A percentile compares a stretch with the other conserved stretches of the same genome.
Conservation (phyloP, 2,797 vertebrate genomes). For the Poeciliopsis presidionis region DNA sequence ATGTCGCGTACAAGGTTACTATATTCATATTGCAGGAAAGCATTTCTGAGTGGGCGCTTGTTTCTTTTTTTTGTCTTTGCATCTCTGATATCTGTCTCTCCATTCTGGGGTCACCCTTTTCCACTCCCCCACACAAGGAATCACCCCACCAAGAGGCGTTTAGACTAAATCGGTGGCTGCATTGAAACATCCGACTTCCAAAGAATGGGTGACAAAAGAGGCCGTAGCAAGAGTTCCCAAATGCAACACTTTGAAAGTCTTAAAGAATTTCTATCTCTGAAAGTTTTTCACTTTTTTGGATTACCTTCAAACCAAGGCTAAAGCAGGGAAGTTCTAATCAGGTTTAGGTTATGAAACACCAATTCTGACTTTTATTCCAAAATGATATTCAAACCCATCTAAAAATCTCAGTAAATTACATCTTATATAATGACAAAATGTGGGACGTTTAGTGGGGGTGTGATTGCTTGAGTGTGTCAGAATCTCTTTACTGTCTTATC, state of each 20-base stretch:
- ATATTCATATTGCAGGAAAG: slow-evolving; percentile 60
- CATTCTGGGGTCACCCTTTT: slow-evolving; percentile 81
- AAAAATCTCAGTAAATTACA: not conserved
- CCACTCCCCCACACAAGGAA: slow-evolving; percentile 74
- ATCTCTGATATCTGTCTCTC: slow-evolving; percentile 59
- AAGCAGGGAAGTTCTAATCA: too few species aligned
- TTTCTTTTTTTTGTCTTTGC: slow-evolving; percentile 25
- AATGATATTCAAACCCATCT: not conserved
- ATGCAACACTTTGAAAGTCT: slow-evolving; percentile 48
- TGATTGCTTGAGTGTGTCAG: not conserved
- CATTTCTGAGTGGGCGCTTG: slow-evolving; percentile 66
- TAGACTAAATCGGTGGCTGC: slow-evolving; percentile 51
- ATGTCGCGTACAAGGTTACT: slow-evolving; percentile 58
- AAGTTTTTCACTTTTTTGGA: not conserved
- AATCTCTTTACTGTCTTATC: slow-evolving; percentile 40
- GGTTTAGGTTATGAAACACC: too few species aligned
- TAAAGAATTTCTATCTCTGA: slow-evolving; percentile 9
- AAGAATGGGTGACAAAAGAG: slow-evolving; percentile 42
- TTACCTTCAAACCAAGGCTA: not conserved
- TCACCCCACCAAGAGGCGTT: slow-evolving; percentile 64
- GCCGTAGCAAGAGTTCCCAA: slow-evolving; percentile 32
- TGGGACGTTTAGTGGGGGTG: not conserved
- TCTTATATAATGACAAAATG: not conserved
- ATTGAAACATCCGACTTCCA: slow-evolving; percentile 35
- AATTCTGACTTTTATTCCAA: not conserved